Evolutionary conservation across 1,140 invertebrate species (phyloP).

Genomic region (Hesperophylax magnus): DNA sequence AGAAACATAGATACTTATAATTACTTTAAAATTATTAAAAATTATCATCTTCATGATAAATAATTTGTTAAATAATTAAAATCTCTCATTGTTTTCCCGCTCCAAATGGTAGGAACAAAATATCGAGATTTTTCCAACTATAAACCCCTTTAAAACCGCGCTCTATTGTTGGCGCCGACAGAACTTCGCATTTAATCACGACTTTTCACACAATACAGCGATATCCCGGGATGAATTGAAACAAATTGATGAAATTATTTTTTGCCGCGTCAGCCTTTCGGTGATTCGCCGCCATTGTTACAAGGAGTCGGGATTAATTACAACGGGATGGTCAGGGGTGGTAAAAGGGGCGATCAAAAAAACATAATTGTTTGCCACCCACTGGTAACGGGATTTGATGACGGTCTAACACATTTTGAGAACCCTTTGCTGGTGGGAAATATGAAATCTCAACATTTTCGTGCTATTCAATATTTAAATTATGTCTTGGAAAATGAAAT

Average conservation of each 20-base stretch:
- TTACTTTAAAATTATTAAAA: no score
- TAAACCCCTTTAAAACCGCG: slow-evolving; percentile 22
- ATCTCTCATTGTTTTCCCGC: no score
- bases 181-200: slow-evolving; percentile 40
- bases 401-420: no score
- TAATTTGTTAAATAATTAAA: no score
- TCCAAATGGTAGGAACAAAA: not conserved
- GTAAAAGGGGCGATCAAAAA: not conserved
- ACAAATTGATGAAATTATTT: slow-evolving; percentile 43
- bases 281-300: slow-evolving; percentile 24
- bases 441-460: no score
- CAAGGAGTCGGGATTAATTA: slow-evolving; percentile 32
- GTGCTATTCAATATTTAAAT: no score
- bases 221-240: slow-evolving; percentile 33
- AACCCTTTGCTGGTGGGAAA: no score
- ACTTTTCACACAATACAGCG: slow-evolving; percentile 39
- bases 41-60: no score
- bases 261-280: slow-evolving; percentile 20
- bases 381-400: no score
- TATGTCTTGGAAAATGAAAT: no score
- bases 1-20: no score
- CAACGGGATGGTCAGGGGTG: not conserved
- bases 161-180: slow-evolving; percentile 6
- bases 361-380: no score
- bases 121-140: not conserved